Percentiles rank a stretch among this genome's conserved stretches.
phyloP scores from a whole-genome alignment of 2,797 vertebrate species.

The Pseudochromis fuscus region DNA sequence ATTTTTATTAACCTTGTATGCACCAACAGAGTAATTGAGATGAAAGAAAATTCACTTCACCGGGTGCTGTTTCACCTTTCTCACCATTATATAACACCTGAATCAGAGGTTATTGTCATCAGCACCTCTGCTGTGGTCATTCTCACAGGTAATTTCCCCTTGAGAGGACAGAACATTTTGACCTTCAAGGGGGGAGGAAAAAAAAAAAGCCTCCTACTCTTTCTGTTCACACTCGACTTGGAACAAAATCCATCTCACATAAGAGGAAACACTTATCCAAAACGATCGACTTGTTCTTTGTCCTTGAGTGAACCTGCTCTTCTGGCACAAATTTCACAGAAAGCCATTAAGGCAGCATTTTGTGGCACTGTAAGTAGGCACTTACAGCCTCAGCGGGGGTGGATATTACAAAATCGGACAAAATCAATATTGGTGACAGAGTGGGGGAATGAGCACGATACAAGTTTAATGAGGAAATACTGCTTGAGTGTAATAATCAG shows the following conservation, averaged over 20 bases:
- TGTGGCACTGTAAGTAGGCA: slow-evolving; percentile 51
- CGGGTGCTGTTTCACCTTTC: neutral
- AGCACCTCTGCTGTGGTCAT: slow-evolving; percentile 27
- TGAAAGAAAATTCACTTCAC: slow-evolving; percentile 11
- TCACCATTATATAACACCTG: slow-evolving; percentile 18
- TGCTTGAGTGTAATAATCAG: neutral
- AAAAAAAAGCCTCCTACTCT: slow-evolving; percentile 17
- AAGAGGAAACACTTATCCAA: slow-evolving; percentile 62
- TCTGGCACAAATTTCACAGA: slow-evolving; percentile 46
- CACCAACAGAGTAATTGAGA: neutral
- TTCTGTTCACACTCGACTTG: slow-evolving; percentile 51
- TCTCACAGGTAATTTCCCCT: slow-evolving; percentile 63
- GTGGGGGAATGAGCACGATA: slow-evolving; percentile 22
- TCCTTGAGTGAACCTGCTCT: slow-evolving; percentile 50
- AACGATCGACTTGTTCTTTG: slow-evolving; percentile 27
- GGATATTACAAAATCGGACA: slow-evolving; percentile 51
- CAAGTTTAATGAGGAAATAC: slow-evolving; percentile 48
- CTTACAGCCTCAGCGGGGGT: slow-evolving; percentile 43
- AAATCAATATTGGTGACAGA: slow-evolving; percentile 67
- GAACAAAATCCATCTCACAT: slow-evolving; percentile 53
- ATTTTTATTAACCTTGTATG: neutral
- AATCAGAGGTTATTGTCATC: slow-evolving; percentile 48
- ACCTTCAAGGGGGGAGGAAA: slow-evolving; percentile 47
- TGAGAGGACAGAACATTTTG: slow-evolving; percentile 43
- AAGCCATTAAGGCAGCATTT: slow-evolving; percentile 66